These are phyloP conservation scores for Drosophila neotestacea DNA, from an alignment of 2,888 invertebrate genomes.

Conservation along the genomic window DNA sequence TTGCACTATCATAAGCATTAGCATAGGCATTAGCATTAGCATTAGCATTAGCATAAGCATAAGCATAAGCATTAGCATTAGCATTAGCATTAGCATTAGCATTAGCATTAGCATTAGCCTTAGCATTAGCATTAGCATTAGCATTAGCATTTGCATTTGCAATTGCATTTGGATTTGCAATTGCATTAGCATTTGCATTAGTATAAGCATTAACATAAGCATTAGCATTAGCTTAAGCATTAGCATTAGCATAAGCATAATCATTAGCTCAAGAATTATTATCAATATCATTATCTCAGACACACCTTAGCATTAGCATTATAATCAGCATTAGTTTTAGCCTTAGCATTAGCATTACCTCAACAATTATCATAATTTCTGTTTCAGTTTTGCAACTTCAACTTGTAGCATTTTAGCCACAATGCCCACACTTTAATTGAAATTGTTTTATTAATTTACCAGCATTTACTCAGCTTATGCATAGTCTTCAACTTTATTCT, in stretches of 20 bases:
- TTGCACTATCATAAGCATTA: neutral
- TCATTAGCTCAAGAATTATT: neutral
- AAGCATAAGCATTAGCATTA: constrained; percentile 2
- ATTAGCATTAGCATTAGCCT: constrained; percentile 1
- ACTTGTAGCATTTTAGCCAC: too few species aligned
- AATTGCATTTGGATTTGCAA: neutral
- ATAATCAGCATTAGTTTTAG: neutral
- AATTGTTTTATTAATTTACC: constrained; percentile 1
- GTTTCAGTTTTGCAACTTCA: too few species aligned
- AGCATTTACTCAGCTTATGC: neutral
- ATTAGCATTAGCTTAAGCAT: neutral
- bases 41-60: constrained; percentile 4
- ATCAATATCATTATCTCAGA: too few species aligned
- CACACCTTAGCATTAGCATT: neutral
- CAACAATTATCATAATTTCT: too few species aligned
- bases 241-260: constrained; percentile 1
- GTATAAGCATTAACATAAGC: neutral
- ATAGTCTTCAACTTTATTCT: neutral
- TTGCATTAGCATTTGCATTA: neutral
- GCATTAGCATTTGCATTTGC: neutral
- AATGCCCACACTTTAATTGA: neutral
- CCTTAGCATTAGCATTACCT: neutral
- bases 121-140: constrained; percentile 1
- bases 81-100: neutral
- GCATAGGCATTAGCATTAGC: neutral